Evolutionary conservation across 1,140 invertebrate genomes (phyloP).

Genomic region (Delia radicum): DNA sequence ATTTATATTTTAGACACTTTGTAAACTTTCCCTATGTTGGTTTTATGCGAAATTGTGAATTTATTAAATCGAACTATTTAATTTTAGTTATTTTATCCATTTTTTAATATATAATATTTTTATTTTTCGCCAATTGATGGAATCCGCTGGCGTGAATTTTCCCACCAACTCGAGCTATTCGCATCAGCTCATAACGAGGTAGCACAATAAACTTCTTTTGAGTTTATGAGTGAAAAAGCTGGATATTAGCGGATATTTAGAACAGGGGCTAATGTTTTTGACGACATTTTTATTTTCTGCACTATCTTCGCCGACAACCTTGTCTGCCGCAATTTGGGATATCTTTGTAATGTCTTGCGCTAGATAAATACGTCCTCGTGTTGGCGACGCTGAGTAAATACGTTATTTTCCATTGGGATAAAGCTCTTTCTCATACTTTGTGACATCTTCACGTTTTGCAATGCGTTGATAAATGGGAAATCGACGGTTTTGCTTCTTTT

Average conservation of each 20-base stretch:
- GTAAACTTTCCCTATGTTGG: too few species aligned
- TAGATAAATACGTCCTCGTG: slow-evolving; percentile 38
- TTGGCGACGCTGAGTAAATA: slow-evolving; percentile 64
- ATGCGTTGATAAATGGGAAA: slow-evolving; percentile 58
- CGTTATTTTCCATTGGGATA: slow-evolving; percentile 66
- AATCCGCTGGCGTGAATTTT: slow-evolving; percentile 75
- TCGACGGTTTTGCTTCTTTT: slow-evolving; percentile 60
- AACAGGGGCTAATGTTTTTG: slow-evolving; percentile 56
- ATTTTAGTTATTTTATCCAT: too few species aligned
- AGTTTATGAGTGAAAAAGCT: slow-evolving; percentile 78
- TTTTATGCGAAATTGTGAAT: too few species aligned
- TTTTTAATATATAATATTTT: too few species aligned
- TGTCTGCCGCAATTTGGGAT: neutral
- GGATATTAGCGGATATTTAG: slow-evolving; percentile 81
- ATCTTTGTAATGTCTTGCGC: slow-evolving; percentile 37
- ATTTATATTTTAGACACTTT: too few species aligned
- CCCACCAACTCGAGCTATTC: slow-evolving; percentile 77
- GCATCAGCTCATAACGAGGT: slow-evolving; percentile 77
- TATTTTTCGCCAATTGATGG: slow-evolving; percentile 84
- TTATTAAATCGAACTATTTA: too few species aligned
- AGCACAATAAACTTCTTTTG: slow-evolving; percentile 78
- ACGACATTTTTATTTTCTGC: neutral
- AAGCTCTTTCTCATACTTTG: slow-evolving; percentile 63
- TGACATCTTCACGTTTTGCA: slow-evolving; percentile 61
- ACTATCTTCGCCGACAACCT: neutral